Evolutionary conservation across 2,888 invertebrate species (phyloP).

Genomic region (Thalpophila matura): DNA sequence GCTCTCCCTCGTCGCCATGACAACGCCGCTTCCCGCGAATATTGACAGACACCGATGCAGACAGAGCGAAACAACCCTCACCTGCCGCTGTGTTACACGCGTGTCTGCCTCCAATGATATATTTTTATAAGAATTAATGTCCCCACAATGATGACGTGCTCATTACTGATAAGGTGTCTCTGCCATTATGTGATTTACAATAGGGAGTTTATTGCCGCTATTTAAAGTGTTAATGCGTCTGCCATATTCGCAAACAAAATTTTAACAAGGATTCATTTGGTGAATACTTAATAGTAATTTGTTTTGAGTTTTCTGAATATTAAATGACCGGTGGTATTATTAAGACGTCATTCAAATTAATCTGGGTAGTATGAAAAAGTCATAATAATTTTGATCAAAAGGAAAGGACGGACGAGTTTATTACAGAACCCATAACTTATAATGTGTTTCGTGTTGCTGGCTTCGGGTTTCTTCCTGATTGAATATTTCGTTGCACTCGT

Average conservation of each 20-base stretch:
- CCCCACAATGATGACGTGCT: constrained; percentile 78
- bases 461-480: constrained; percentile 78
- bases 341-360: constrained; percentile 22
- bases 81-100: constrained; percentile 58
- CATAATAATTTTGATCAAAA: constrained; percentile 70
- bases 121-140: constrained; percentile 81
- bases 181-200: constrained; percentile 72
- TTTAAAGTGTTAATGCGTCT: constrained; percentile 65
- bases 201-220: constrained; percentile 71
- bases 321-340: background rate
- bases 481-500: constrained; percentile 57
- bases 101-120: constrained; percentile 80
- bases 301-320: background rate
- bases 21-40: constrained; percentile 85
- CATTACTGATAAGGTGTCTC: constrained; percentile 83
- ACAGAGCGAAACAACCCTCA: constrained; percentile 67
- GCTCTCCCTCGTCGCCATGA: constrained; percentile 85
- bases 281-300: constrained; percentile 19
- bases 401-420: constrained; percentile 75
- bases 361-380: constrained; percentile 12
- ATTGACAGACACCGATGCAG: constrained; percentile 84
- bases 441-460: constrained; percentile 68
- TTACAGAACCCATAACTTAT: constrained; percentile 75
- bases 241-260: constrained; percentile 24
- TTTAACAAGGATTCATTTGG: constrained; percentile 28